These are phyloP conservation scores for Alosa alosa DNA, from an alignment of 2,113 vertebrate genomes.

Conservation along the genomic window DNA sequence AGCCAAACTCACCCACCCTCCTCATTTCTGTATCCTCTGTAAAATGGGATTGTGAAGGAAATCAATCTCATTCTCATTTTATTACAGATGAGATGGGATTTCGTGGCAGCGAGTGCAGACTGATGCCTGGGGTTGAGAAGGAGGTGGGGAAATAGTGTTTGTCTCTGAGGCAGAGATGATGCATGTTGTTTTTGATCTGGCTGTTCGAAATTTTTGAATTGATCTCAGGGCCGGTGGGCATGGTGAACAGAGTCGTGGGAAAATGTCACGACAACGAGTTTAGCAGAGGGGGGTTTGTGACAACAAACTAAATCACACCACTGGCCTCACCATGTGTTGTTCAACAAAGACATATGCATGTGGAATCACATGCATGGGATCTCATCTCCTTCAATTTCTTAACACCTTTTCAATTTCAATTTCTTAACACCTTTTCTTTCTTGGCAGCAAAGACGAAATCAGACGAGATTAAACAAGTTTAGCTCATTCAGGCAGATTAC, in stretches of 20 bases:
- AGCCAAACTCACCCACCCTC: not conserved
- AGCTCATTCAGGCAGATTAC: slow-evolving; percentile 35
- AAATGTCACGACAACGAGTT: slow-evolving; percentile 5
- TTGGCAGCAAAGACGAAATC: not conserved
- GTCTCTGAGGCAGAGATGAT: slow-evolving; percentile 3
- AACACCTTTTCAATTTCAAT: not conserved
- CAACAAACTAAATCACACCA: not conserved
- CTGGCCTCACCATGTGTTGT: not conserved
- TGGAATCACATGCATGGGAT: not conserved
- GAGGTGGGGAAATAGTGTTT: not conserved
- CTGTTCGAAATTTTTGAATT: not conserved
- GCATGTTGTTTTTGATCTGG: slow-evolving; percentile 5
- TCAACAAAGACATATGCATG: not conserved
- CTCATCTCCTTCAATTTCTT: not conserved
- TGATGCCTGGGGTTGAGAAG: not conserved
- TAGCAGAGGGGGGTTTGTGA: not conserved
- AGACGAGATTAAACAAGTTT: not conserved
- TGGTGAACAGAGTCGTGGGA: not conserved
- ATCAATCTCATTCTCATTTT: slow-evolving; percentile 45
- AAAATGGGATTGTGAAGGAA: slow-evolving; percentile 27
- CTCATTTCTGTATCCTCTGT: slow-evolving; percentile 6
- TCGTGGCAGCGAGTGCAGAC: not conserved
- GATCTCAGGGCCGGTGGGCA: not conserved
- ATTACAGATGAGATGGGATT: slow-evolving; percentile 34
- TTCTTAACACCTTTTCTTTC: not conserved